Conservation (phyloP, 2,797 vertebrate species). For the Aselliscus stoliczkanus region DNA sequence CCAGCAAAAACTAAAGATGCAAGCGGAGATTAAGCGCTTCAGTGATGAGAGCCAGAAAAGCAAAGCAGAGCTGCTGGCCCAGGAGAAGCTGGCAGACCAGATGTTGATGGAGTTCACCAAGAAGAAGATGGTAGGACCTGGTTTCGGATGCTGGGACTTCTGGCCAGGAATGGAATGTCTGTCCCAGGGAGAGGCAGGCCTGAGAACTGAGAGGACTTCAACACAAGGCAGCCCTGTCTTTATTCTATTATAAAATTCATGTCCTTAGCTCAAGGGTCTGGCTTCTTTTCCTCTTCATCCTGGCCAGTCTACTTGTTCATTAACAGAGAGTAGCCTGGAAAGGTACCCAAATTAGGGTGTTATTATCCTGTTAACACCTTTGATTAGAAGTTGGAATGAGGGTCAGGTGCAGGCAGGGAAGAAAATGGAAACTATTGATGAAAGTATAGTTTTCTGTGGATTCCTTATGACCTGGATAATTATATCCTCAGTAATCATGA, state of each 20-base stretch:
- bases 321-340: background rate
- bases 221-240: background rate
- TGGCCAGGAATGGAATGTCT: background rate
- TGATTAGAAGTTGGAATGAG: background rate
- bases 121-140: slow-evolving; percentile 87
- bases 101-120: slow-evolving; percentile 84
- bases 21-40: slow-evolving; percentile 84
- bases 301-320: background rate
- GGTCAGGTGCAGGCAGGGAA: background rate
- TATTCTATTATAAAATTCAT: background rate
- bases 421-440: background rate
- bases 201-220: background rate
- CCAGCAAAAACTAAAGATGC: slow-evolving; percentile 82
- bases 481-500: background rate
- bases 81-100: slow-evolving; percentile 85
- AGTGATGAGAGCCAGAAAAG: slow-evolving; percentile 83
- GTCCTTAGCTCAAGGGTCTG: background rate
- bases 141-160: background rate
- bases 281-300: background rate
- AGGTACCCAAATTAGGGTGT: background rate
- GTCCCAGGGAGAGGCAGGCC: background rate
- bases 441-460: background rate
- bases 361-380: background rate
- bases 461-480: background rate
- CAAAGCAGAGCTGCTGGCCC: slow-evolving; percentile 82